Percentiles rank a stretch among this genome's conserved stretches.
Evolutionary conservation across 1,140 invertebrate genomes (phyloP).

Genomic region (Ostrea denselamellosa): DNA sequence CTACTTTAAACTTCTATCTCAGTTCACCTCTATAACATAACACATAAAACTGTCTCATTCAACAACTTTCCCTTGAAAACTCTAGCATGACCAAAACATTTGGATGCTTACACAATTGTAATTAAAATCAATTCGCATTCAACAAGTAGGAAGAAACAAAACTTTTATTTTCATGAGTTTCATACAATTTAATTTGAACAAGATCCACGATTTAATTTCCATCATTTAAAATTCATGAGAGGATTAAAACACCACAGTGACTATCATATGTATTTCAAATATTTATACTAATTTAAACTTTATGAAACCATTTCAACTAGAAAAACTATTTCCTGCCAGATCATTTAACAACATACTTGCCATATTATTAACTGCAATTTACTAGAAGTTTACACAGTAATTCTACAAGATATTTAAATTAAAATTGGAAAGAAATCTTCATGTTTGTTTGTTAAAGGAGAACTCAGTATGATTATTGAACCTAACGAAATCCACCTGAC

Average conservation of each 20-base stretch:
- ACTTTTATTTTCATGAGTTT: neutral
- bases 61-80: neutral
- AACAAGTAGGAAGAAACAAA: neutral
- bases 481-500: neutral
- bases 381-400: constrained; percentile 8
- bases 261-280: neutral
- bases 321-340: neutral
- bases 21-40: neutral
- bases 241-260: neutral
- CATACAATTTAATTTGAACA: neutral
- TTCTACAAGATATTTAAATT: constrained; percentile 34
- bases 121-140: neutral
- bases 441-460: neutral
- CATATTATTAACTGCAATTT: neutral
- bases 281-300: constrained; percentile 1
- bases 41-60: neutral
- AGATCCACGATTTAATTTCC: neutral
- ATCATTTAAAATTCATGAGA: neutral
- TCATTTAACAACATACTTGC: neutral
- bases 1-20: neutral
- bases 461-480: constrained; percentile 2
- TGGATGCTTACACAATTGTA: neutral
- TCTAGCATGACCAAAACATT: neutral
- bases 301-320: neutral
- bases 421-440: neutral